These are phyloP conservation scores for Brachymystax lenok DNA, from an alignment of 2,797 vertebrate species.

Conservation along the genomic window DNA sequence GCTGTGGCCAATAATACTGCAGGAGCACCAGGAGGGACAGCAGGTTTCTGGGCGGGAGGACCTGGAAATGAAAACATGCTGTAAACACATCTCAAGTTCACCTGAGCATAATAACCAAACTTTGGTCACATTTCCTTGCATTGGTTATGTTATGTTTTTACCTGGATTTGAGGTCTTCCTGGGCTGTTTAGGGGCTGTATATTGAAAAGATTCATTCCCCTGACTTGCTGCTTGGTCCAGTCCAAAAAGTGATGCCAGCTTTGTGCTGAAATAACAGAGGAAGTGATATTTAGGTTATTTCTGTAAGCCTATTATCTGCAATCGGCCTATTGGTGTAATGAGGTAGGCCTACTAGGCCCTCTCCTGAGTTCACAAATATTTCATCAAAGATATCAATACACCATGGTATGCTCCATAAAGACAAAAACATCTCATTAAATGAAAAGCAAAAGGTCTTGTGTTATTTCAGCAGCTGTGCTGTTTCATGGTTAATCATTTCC, in stretches of 20 bases:
- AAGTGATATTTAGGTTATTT: too few species aligned
- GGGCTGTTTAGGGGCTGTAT: constrained; percentile 94
- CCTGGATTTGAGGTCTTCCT: constrained; percentile 82
- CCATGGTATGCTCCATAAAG: not conserved
- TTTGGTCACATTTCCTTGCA: too few species aligned
- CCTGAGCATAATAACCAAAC: not conserved
- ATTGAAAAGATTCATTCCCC: constrained; percentile 94
- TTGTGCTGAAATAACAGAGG: constrained; percentile 75
- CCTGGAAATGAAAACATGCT: constrained; percentile 41
- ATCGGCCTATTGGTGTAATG: not conserved
- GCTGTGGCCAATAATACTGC: constrained; percentile 83
- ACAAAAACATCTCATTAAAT: not conserved
- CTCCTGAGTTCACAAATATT: not conserved
- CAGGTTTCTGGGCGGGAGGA: constrained; percentile 70
- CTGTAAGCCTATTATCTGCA: not conserved
- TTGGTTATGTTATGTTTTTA: constrained; percentile 49
- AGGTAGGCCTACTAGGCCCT: not conserved
- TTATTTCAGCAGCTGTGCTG: not conserved
- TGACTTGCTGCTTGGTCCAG: constrained; percentile 81
- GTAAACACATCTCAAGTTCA: not conserved
- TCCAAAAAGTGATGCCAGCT: constrained; percentile 92
- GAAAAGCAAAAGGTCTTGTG: not conserved
- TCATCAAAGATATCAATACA: not conserved
- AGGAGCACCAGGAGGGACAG: constrained; percentile 62
- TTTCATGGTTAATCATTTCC: too few species aligned